A percentile compares a stretch with the other conserved stretches of the same genome.
Conservation (phyloP, 2,888 invertebrate genomes). For the Leptura quadrifasciata region DNA sequence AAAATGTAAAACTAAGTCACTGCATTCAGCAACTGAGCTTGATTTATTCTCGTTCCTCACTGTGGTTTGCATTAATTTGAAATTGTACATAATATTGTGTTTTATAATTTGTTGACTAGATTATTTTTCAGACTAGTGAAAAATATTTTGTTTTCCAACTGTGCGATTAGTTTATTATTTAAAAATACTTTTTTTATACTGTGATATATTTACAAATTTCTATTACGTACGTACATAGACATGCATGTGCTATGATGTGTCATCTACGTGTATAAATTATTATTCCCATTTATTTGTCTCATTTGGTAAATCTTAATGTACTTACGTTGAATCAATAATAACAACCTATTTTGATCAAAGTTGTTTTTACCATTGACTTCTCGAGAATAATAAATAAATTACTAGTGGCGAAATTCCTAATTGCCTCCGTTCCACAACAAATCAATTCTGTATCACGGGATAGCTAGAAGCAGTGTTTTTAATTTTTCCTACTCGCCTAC, state of each 20-base stretch:
- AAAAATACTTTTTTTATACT: not conserved
- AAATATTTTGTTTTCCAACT: too few species aligned
- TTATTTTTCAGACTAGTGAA: too few species aligned
- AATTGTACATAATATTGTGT: too few species aligned
- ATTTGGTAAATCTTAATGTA: not conserved
- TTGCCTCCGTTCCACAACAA: not conserved
- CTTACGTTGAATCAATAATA: conserved; percentile 17
- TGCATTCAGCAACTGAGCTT: too few species aligned
- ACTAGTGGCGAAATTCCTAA: not conserved
- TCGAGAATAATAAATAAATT: conserved; percentile 6
- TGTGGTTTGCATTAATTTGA: too few species aligned
- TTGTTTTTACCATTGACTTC: conserved; percentile 22
- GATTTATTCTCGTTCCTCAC: too few species aligned
- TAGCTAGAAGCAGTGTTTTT: not conserved
- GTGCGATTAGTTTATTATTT: not conserved
- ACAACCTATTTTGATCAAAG: conserved; percentile 10
- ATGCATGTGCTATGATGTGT: not conserved
- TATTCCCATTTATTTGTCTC: not conserved
- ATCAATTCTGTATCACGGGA: not conserved
- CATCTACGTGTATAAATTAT: not conserved
- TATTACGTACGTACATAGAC: not conserved
- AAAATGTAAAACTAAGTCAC: too few species aligned
- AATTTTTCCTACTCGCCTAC: not conserved
- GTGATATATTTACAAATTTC: not conserved
- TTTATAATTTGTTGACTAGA: too few species aligned